phyloP scores from a whole-genome alignment of 2,888 invertebrate species.

The Orthosia incerta region DNA sequence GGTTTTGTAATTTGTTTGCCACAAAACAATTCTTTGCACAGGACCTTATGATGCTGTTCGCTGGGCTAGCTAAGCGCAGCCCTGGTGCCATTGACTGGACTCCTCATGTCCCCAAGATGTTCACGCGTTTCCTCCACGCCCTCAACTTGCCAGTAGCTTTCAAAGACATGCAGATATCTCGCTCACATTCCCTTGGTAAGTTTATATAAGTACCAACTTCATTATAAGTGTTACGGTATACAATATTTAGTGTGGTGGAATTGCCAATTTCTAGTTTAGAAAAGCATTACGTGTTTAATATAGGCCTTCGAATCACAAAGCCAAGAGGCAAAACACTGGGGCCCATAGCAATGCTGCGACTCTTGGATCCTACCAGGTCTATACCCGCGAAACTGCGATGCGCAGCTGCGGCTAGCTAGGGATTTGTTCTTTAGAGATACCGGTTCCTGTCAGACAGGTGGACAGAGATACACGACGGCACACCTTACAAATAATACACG shows the following conservation, averaged over 20 bases:
- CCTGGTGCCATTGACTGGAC: constrained; percentile 97
- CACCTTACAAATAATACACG: no score
- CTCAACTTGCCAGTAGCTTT: constrained; percentile 95
- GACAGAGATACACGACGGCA: no score
- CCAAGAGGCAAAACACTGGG: no score
- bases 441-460: no score
- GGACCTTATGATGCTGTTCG: constrained; percentile 94
- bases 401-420: no score
- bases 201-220: neutral
- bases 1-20: neutral
- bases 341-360: no score
- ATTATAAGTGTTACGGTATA: neutral
- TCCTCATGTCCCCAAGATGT: constrained; percentile 95
- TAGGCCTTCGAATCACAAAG: no score
- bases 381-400: no score
- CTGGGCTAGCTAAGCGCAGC: constrained; percentile 93
- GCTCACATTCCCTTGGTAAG: constrained; percentile 88
- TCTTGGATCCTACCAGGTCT: no score
- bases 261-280: neutral
- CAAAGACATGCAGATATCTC: constrained; percentile 92
- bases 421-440: no score
- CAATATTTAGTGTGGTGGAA: neutral
- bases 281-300: no score
- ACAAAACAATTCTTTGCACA: constrained; percentile 73
- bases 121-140: constrained; percentile 93